A percentile compares a stretch with the other conserved stretches of the same genome.
Evolutionary conservation across 92 coral and sea anemone genomes (phyloP).

Genomic region (Micromussa lordhowensis): DNA sequence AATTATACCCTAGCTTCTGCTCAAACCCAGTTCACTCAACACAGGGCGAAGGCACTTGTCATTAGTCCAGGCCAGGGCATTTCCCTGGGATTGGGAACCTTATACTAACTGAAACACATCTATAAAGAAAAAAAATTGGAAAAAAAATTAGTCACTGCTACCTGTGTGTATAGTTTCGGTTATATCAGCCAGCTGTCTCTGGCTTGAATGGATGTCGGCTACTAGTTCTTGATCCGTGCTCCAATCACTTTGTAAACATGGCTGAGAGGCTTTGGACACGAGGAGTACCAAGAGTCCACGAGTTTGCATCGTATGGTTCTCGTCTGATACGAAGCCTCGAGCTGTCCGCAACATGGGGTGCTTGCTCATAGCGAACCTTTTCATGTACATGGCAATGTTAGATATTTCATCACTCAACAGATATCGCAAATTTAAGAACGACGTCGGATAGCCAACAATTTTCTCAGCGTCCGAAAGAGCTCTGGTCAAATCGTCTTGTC

Average conservation of each 20-base stretch:
- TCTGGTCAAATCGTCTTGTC: constrained; percentile 73
- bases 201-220: constrained; percentile 88
- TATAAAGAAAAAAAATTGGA: not conserved
- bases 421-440: constrained; percentile 84
- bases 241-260: constrained; percentile 48
- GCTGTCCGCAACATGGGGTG: constrained; percentile 96
- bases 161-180: constrained; percentile 98
- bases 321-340: constrained; percentile 91
- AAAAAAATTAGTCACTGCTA: not conserved
- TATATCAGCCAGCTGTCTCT: constrained; percentile 95
- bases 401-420: constrained; percentile 95
- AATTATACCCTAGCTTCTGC: too few relatives aligned
- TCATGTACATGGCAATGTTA: constrained; percentile 89
- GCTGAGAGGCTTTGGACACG: constrained; percentile 82
- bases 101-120: not conserved
- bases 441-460: constrained; percentile 95
- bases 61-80: too few relatives aligned
- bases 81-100: not conserved
- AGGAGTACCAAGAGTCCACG: constrained; percentile 86
- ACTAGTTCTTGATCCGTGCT: constrained; percentile 80
- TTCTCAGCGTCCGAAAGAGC: constrained; percentile 94
- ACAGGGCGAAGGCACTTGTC: too few relatives aligned
- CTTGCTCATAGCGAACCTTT: constrained; percentile 87
- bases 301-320: constrained; percentile 82
- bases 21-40: too few relatives aligned